These are phyloP conservation scores for Bostrychus sinensis DNA, from an alignment of 2,113 vertebrate genomes.

Conservation along the genomic window DNA sequence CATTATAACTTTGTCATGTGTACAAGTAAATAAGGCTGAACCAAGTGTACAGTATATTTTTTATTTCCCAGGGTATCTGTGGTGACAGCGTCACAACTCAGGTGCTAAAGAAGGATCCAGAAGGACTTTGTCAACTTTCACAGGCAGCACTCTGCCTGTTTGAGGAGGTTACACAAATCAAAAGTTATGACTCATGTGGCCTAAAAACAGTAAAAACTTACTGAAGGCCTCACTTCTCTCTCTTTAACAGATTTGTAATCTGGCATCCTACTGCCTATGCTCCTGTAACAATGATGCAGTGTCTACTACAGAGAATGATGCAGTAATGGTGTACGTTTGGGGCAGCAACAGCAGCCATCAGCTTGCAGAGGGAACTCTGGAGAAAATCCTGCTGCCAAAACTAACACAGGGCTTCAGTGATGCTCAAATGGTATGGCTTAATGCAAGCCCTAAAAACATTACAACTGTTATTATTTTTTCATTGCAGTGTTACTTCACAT, in stretches of 20 bases:
- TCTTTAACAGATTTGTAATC: constrained; percentile 77
- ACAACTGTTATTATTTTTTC: no score
- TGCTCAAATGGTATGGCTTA: constrained; percentile 78
- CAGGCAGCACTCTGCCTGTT: constrained; percentile 82
- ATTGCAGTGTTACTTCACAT: no score
- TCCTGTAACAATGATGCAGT: constrained; percentile 75
- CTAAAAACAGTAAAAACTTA: neutral
- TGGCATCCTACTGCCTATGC: constrained; percentile 82
- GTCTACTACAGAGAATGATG: constrained; percentile 66
- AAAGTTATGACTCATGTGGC: neutral
- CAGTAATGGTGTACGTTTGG: constrained; percentile 83
- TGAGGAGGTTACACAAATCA: constrained; percentile 78
- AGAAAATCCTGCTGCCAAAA: constrained; percentile 85
- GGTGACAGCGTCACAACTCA: constrained; percentile 77
- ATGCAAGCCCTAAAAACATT: neutral
- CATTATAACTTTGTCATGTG: no score
- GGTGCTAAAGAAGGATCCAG: constrained; percentile 79
- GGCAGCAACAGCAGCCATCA: constrained; percentile 87
- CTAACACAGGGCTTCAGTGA: constrained; percentile 83
- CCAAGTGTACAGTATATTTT: neutral
- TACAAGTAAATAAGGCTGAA: neutral
- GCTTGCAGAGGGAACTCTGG: constrained; percentile 83
- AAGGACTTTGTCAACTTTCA: constrained; percentile 80
- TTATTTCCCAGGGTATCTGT: constrained; percentile 72
- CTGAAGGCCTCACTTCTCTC: neutral